A percentile compares a stretch with the other conserved stretches of the same genome.
Conservation (phyloP, 2,888 invertebrate genomes). For the Phyllotreta striolata region DNA sequence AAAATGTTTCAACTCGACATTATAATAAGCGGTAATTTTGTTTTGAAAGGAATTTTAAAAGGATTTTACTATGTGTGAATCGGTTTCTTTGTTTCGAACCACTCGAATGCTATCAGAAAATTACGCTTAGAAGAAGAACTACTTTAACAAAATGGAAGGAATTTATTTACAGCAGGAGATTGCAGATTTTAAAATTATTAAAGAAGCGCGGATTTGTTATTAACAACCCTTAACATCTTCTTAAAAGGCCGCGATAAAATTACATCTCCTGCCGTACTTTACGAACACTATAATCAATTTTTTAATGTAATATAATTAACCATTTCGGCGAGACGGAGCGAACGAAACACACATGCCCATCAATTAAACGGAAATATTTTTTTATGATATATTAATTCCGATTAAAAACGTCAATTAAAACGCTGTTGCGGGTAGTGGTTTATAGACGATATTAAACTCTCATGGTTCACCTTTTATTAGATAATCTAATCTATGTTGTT, state of each 20-base stretch:
- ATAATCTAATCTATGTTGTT: too few relatives aligned
- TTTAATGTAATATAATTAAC: conserved; percentile 24
- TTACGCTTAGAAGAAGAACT: too few relatives aligned
- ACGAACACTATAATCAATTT: conserved; percentile 23
- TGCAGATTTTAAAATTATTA: not conserved
- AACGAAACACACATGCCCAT: conserved; percentile 13
- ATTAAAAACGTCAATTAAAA: conserved; percentile 22
- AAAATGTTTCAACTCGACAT: too few relatives aligned
- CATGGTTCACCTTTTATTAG: not conserved
- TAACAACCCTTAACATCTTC: not conserved
- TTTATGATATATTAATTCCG: conserved; percentile 25
- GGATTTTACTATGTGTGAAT: too few relatives aligned
- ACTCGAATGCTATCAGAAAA: too few relatives aligned
- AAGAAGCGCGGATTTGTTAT: too few relatives aligned
- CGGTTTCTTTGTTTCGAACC: too few relatives aligned
- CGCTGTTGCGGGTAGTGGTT: conserved; percentile 7
- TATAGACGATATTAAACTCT: not conserved
- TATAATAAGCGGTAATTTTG: too few relatives aligned
- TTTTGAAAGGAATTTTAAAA: too few relatives aligned
- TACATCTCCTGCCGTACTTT: not conserved
- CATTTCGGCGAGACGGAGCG: conserved; percentile 9
- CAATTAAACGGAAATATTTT: conserved; percentile 20
- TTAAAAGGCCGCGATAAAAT: conserved; percentile 6
- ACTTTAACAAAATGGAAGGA: too few relatives aligned
- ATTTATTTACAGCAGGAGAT: too few relatives aligned